Evolutionary conservation across 2,797 vertebrate genomes (phyloP).

Genomic region (Cossypha heuglini): DNA sequence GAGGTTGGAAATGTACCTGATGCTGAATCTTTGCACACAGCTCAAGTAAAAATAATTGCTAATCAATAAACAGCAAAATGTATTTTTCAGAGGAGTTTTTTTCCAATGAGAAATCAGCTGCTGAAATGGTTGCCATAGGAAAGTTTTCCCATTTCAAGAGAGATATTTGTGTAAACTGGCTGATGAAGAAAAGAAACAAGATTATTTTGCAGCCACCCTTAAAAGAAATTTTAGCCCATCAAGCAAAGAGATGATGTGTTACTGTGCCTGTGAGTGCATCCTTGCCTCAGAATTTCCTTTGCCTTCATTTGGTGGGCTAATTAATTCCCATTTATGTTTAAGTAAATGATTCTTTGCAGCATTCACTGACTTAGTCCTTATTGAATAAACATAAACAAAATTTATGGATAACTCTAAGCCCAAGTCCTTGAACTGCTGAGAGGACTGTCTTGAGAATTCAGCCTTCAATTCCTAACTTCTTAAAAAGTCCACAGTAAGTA

Average conservation of each 20-base stretch:
- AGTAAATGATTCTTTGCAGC: constrained; percentile 17
- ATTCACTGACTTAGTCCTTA: background rate
- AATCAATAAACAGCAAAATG: background rate
- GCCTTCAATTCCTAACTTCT: constrained; percentile 28
- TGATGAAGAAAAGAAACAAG: constrained; percentile 44
- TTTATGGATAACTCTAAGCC: constrained; percentile 2
- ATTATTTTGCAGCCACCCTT: background rate
- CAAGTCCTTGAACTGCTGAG: constrained; percentile 18
- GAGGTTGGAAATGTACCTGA: background rate
- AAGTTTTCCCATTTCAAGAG: background rate
- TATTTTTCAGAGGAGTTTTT: background rate
- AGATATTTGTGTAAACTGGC: background rate
- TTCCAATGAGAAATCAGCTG: background rate
- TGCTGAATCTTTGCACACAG: background rate
- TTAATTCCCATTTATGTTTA: constrained; percentile 46
- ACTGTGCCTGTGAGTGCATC: background rate
- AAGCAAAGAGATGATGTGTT: background rate
- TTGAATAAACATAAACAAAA: constrained; percentile 38
- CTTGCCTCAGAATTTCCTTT: background rate
- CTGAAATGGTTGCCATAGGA: background rate
- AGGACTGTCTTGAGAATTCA: constrained; percentile 43
- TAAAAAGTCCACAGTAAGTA: constrained; percentile 49
- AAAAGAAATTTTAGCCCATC: constrained; percentile 13
- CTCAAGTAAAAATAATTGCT: background rate
- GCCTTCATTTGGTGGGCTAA: constrained; percentile 24